phyloP scores from a whole-genome alignment of 2,797 vertebrate species.

The Vultur gryphus region DNA sequence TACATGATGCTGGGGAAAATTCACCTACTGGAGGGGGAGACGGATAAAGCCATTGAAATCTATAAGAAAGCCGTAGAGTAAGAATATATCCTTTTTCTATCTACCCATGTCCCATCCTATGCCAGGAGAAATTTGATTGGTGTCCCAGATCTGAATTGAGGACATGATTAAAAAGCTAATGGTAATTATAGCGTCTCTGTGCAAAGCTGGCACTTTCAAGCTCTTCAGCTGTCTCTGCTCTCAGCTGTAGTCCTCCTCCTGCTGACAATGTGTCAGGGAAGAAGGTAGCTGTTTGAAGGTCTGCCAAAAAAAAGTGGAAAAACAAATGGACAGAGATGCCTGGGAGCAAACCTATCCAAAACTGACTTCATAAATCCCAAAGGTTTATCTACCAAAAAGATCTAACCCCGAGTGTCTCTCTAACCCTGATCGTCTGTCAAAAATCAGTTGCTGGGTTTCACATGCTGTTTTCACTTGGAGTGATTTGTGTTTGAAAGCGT shows the following conservation, averaged over 20 bases:
- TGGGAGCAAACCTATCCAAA: not conserved
- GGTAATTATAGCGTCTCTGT: not conserved
- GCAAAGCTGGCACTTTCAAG: not conserved
- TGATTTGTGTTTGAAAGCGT: not conserved
- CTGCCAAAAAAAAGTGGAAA: not conserved
- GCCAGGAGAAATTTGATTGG: not conserved
- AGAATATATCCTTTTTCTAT: conserved; percentile 57
- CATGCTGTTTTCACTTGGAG: not conserved
- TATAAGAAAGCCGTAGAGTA: conserved; percentile 92
- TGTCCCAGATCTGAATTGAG: not conserved
- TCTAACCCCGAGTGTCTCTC: not conserved
- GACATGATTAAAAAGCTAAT: conserved; percentile 8
- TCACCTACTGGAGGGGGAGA: conserved; percentile 84
- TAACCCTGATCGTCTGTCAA: not conserved
- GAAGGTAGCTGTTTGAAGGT: not conserved
- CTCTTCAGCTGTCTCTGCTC: not conserved
- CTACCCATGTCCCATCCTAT: not conserved
- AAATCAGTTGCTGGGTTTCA: not conserved
- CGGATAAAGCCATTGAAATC: conserved; percentile 87
- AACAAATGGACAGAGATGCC: not conserved
- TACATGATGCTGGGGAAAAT: conserved; percentile 92
- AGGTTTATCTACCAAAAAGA: not conserved
- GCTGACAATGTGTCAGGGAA: not conserved
- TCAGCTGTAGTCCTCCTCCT: not conserved
- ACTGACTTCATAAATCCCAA: not conserved